Evolutionary conservation across 2,797 vertebrate genomes (phyloP).

Genomic region (Glyptemys insculpta): DNA sequence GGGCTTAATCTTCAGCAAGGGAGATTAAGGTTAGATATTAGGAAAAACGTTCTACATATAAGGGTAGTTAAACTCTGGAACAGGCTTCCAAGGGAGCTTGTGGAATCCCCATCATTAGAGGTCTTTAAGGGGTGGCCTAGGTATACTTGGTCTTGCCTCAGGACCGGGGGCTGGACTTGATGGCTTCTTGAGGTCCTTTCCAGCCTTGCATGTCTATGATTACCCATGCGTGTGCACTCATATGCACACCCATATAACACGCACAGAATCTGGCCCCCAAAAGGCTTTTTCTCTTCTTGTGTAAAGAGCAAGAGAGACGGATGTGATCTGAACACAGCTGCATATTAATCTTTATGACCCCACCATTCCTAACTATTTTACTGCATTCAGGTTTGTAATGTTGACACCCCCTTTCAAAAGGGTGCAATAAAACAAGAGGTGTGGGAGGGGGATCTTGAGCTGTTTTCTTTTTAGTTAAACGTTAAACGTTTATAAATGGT

Average conservation of each 20-base stretch:
- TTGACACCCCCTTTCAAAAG: background rate
- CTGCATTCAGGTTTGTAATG: background rate
- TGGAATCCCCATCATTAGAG: background rate
- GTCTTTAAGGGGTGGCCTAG: background rate
- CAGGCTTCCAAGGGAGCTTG: background rate
- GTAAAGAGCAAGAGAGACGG: background rate
- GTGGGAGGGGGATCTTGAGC: background rate
- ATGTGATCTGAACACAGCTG: background rate
- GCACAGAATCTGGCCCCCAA: background rate
- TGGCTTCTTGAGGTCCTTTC: background rate
- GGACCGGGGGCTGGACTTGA: background rate
- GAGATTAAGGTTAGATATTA: background rate
- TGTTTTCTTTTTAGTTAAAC: background rate
- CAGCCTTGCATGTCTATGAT: background rate
- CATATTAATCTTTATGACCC: background rate
- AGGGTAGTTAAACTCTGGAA: background rate
- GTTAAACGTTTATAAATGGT: background rate
- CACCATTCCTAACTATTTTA: background rate
- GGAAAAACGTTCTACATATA: background rate
- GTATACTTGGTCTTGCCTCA: background rate
- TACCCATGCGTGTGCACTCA: background rate
- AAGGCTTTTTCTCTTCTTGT: background rate
- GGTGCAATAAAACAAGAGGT: fast-evolving
- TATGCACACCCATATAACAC: background rate
- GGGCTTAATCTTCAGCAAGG: background rate